A percentile compares a stretch with the other conserved stretches of the same genome.
These are phyloP conservation scores for Amphipyra tragopoginis DNA, from an alignment of 2,888 invertebrate species.

Conservation along the genomic window DNA sequence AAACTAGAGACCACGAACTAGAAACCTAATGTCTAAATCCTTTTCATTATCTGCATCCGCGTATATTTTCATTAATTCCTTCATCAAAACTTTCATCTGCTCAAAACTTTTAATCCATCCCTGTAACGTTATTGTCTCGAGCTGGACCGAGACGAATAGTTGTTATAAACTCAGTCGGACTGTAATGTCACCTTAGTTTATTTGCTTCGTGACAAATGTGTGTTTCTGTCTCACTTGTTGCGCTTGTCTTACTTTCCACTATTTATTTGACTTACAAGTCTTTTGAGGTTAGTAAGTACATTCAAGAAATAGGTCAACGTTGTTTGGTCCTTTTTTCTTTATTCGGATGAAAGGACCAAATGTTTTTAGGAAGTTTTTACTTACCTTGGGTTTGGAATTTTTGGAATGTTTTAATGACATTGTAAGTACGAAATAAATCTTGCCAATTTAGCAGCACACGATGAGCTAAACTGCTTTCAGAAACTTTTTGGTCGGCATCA, in stretches of 20 bases:
- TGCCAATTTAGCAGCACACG: too few relatives aligned
- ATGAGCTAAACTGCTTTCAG: too few relatives aligned
- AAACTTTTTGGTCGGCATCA: too few relatives aligned
- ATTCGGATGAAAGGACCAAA: neutral
- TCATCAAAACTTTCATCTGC: neutral
- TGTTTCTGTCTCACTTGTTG: constrained; percentile 59
- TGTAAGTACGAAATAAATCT: too few relatives aligned
- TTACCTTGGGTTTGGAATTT: too few relatives aligned
- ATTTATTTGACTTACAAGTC: constrained; percentile 23
- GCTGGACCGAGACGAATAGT: constrained; percentile 58
- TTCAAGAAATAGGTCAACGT: constrained; percentile 4
- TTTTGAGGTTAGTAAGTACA: constrained; percentile 13
- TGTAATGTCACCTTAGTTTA: constrained; percentile 54
- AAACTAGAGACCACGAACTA: too few relatives aligned
- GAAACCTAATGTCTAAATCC: too few relatives aligned
- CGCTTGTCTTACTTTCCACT: constrained; percentile 41
- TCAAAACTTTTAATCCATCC: constrained; percentile 26
- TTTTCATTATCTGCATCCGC: too few relatives aligned
- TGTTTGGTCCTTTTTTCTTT: neutral
- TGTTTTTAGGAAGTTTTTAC: too few relatives aligned
- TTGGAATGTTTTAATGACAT: too few relatives aligned
- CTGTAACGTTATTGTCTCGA: constrained; percentile 43
- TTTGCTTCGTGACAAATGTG: constrained; percentile 58
- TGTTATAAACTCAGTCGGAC: constrained; percentile 60
- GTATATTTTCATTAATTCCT: neutral